Conservation (phyloP, 2,797 vertebrate genomes). For the Neosilurus mollespiculum region DNA sequence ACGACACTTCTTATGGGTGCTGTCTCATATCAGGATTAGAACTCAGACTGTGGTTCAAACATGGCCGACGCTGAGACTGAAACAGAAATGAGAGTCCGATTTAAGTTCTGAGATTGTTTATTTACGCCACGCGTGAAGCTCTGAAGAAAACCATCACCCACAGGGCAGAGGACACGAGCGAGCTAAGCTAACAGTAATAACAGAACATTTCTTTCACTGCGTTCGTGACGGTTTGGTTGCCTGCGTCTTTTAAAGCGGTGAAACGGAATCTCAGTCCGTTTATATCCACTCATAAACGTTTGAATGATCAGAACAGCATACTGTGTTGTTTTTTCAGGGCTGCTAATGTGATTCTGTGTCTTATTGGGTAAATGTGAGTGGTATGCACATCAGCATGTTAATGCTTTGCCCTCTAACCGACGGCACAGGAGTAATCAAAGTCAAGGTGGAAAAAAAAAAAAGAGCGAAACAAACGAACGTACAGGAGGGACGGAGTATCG, state of each 20-base stretch:
- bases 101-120: too few relatives aligned
- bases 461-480: conserved; percentile 5
- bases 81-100: not conserved
- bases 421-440: conserved; percentile 25
- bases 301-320: not conserved
- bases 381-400: conserved; percentile 16
- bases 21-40: not conserved
- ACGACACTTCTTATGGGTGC: too few relatives aligned
- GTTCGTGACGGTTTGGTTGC: not conserved
- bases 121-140: not conserved
- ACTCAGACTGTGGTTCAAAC: not conserved
- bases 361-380: conserved; percentile 20
- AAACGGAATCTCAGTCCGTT: conserved; percentile 7
- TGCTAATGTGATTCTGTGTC: not conserved
- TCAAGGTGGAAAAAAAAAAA: conserved; percentile 26
- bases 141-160: not conserved
- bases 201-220: not conserved
- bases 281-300: conserved; percentile 11
- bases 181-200: not conserved
- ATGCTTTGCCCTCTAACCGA: conserved; percentile 15
- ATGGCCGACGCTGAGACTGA: not conserved
- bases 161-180: not conserved
- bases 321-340: conserved; percentile 18
- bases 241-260: not conserved
- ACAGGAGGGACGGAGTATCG: conserved; percentile 1